Evolutionary conservation across 2,113 vertebrate genomes (phyloP).

Genomic region (Pelvicachromis taeniatus): DNA sequence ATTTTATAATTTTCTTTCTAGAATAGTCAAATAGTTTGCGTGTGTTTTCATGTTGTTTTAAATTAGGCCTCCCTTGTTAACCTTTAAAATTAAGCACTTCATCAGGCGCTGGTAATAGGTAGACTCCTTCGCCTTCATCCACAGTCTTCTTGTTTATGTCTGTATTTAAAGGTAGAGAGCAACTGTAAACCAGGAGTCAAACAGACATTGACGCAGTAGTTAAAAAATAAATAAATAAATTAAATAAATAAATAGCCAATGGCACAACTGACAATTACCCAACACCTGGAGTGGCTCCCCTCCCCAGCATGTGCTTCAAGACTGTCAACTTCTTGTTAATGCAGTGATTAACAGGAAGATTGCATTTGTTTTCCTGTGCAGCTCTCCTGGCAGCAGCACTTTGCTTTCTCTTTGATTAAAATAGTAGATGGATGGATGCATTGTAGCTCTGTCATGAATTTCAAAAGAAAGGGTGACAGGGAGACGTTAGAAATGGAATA

Average conservation of each 20-base stretch:
- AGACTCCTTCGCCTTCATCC: not conserved
- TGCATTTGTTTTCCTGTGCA: constrained; percentile 52
- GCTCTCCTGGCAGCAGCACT: constrained; percentile 46
- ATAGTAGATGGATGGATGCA: constrained; percentile 36
- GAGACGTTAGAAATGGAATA: not conserved
- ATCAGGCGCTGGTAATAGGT: not conserved
- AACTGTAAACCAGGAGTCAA: constrained; percentile 45
- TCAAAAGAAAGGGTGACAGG: constrained; percentile 21
- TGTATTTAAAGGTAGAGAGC: constrained; percentile 28
- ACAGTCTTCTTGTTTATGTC: constrained; percentile 27
- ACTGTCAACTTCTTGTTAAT: constrained; percentile 60
- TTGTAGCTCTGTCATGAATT: constrained; percentile 33
- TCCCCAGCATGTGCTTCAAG: constrained; percentile 37
- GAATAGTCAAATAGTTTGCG: not conserved
- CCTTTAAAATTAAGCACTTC: not conserved
- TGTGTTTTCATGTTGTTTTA: not conserved
- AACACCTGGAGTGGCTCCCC: constrained; percentile 56
- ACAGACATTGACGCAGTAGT: constrained; percentile 24
- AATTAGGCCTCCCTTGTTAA: not conserved
- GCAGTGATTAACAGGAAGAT: constrained; percentile 62
- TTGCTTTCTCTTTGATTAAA: constrained; percentile 64
- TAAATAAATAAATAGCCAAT: constrained; percentile 10
- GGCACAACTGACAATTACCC: constrained; percentile 56
- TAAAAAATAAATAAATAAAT: constrained; percentile 28
- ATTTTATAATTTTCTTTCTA: constrained; percentile 18